Conservation (phyloP, 2,113 vertebrate species). For the Balaeniceps rex region DNA sequence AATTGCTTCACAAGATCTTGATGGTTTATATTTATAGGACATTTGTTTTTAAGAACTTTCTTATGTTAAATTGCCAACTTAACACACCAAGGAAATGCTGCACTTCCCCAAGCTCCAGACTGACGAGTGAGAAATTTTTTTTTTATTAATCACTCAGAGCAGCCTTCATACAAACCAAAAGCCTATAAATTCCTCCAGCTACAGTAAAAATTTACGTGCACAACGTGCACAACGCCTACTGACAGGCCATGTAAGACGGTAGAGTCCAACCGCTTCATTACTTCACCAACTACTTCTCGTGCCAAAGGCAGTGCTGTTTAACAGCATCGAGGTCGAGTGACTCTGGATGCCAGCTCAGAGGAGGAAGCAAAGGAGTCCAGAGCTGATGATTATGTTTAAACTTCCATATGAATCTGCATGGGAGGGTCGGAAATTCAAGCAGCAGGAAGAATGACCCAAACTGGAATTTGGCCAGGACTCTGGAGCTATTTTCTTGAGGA, state of each 20-base stretch:
- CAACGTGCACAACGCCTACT: background rate
- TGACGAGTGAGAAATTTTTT: background rate
- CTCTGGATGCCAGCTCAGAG: background rate
- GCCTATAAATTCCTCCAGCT: background rate
- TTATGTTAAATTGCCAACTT: background rate
- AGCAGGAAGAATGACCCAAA: background rate
- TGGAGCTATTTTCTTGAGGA: background rate
- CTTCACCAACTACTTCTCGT: background rate
- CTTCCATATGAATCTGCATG: background rate
- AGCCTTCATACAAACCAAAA: background rate
- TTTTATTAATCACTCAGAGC: background rate
- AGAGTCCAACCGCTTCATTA: background rate
- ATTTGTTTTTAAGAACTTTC: background rate
- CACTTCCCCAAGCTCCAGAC: background rate
- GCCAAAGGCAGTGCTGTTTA: background rate
- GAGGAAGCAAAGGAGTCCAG: background rate
- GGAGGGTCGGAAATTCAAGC: background rate
- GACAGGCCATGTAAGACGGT: background rate
- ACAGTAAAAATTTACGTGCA: background rate
- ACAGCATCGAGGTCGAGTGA: background rate
- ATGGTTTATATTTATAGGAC: background rate
- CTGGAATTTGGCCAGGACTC: background rate
- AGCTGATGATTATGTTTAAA: background rate
- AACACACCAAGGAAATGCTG: background rate
- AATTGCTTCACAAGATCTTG: background rate